These are phyloP conservation scores for Bostrychus sinensis DNA, from an alignment of 2,113 vertebrate species.

Conservation along the genomic window DNA sequence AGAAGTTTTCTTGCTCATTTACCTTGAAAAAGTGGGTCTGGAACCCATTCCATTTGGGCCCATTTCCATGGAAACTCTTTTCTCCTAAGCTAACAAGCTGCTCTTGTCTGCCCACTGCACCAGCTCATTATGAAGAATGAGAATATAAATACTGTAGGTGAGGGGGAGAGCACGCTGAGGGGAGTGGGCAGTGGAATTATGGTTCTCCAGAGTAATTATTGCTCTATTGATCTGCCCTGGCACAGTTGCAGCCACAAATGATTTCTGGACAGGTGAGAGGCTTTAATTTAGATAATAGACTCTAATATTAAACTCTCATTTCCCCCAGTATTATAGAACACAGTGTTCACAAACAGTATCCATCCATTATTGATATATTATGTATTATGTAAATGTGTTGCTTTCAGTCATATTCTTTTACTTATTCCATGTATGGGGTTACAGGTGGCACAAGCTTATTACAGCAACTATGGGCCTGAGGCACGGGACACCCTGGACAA, in stretches of 20 bases:
- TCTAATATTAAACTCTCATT: neutral
- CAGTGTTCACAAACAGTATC: neutral
- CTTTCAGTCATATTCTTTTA: no score
- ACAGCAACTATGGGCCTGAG: no score
- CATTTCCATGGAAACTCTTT: no score
- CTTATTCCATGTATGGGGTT: no score
- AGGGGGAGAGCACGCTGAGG: conserved; percentile 33
- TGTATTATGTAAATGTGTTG: no score
- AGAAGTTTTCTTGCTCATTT: no score
- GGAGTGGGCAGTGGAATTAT: conserved; percentile 24
- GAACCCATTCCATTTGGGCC: no score
- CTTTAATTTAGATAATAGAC: conserved; percentile 18
- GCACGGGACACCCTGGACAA: no score
- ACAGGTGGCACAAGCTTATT: no score
- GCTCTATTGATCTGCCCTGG: conserved; percentile 51
- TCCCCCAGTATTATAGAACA: neutral
- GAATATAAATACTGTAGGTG: no score
- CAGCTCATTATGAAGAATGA: conserved; percentile 69
- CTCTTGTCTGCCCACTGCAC: conserved; percentile 37
- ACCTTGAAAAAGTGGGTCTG: no score
- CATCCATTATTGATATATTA: no score
- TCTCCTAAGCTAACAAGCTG: conserved; percentile 55
- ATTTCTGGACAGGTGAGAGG: conserved; percentile 20
- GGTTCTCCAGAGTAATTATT: conserved; percentile 38
- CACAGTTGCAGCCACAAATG: conserved; percentile 21